phyloP scores from a whole-genome alignment of 2,888 invertebrate species.

The Diadegma fenestrale region DNA sequence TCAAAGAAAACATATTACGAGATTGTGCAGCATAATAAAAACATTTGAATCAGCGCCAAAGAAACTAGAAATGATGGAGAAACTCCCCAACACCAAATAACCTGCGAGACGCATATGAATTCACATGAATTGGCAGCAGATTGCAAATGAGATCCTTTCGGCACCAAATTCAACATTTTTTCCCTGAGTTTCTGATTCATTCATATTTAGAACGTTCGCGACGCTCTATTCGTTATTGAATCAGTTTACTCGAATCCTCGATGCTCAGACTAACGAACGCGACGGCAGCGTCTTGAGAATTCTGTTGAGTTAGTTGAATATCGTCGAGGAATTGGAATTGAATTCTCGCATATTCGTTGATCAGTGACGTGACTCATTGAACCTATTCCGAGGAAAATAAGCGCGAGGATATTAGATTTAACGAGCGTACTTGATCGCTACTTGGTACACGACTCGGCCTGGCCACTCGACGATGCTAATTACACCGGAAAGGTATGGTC shows the following conservation, averaged over 20 bases:
- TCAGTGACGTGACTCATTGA: background rate
- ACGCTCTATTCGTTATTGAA: background rate
- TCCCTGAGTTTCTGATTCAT: background rate
- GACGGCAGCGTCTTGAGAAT: too few relatives aligned
- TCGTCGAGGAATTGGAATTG: too few relatives aligned
- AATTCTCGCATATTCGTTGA: background rate
- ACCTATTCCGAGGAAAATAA: background rate
- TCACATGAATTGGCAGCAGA: too few relatives aligned
- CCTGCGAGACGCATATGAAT: background rate
- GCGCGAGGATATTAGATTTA: background rate
- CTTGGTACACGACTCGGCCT: background rate
- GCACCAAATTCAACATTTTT: background rate
- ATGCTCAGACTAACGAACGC: background rate
- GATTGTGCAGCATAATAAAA: background rate
- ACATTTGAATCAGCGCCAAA: background rate
- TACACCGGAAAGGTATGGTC: conserved; percentile 27
- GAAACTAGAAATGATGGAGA: background rate
- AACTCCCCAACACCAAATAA: background rate
- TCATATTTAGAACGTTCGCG: background rate
- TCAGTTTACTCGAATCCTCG: too few relatives aligned
- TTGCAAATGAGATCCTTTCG: background rate
- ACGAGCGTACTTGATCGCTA: background rate
- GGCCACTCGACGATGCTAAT: conserved; percentile 28
- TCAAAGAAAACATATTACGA: background rate
- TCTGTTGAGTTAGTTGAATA: too few relatives aligned